phyloP scores from a whole-genome alignment of 2,797 vertebrate genomes.

The Momotus momota region DNA sequence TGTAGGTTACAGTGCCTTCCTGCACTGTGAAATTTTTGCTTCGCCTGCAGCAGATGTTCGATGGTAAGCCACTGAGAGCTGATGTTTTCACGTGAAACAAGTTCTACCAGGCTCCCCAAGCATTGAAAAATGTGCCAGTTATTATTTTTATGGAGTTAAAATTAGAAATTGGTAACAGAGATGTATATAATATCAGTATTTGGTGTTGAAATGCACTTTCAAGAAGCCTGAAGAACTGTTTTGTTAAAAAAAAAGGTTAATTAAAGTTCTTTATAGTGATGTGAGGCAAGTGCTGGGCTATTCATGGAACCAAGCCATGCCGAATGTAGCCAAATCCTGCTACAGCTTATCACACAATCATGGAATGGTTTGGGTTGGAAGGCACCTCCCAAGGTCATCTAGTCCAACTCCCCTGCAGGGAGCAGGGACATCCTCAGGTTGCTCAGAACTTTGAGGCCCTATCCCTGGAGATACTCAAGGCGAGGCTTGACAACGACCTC shows the following conservation, averaged over 20 bases:
- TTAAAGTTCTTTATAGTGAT: not conserved
- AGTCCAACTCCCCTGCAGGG: too few relatives aligned
- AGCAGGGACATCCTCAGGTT: too few relatives aligned
- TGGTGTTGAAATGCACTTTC: not conserved
- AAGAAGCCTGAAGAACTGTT: not conserved
- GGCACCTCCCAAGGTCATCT: too few relatives aligned
- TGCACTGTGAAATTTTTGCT: constrained; percentile 91
- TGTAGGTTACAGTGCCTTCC: constrained; percentile 81
- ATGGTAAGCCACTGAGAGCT: constrained; percentile 81
- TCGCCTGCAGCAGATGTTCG: constrained; percentile 85
- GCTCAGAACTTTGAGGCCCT: too few relatives aligned
- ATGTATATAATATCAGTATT: not conserved
- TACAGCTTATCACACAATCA: not conserved
- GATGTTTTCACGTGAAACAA: not conserved
- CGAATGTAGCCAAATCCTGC: not conserved
- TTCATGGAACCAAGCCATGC: not conserved
- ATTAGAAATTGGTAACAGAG: not conserved
- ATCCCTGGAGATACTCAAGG: too few relatives aligned
- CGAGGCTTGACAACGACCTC: too few relatives aligned
- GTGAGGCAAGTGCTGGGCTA: not conserved
- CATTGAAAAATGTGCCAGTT: not conserved
- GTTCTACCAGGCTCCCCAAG: not conserved
- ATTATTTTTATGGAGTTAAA: not conserved
- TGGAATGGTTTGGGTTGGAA: too few relatives aligned
- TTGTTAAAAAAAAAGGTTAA: not conserved